Evolutionary conservation across 2,113 vertebrate species (phyloP), one percentile per base, ranked within the genome.

Genomic region (Lophotis ruficrista): DNA sequence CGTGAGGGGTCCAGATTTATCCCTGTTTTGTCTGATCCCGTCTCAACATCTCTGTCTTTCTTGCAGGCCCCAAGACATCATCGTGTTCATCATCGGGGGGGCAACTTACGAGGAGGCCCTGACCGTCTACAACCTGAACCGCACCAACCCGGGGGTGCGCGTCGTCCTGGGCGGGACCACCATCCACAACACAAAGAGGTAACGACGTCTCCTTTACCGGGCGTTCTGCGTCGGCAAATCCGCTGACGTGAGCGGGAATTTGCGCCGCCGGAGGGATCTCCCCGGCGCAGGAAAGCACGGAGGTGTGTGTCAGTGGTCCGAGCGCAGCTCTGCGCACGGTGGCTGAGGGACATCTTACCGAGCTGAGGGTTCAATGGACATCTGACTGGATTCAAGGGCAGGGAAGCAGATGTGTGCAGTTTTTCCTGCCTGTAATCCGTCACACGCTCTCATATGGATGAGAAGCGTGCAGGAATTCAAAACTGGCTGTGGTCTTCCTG

Each of bases 141-240:
- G 99, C 25, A 98, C 94, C 94, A 99, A 98, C 37, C 98, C 99
- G 0, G 99, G 99, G 1, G 99, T 99, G 45, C 98, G 99, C 14
- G 97, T 99, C 5, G 99, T 99, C 6, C 98, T 99, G 33, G 99
- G 99, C 0, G 99, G 99, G 8, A 99, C 98, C 87, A 98, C 97
- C 3, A 98, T 99, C 69, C 99, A 99, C 97, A 99, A 99, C 97
- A 99, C 99, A 0, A 98, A 97, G 94, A 99, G 99, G 99, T 99
- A 95, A 90, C 48, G 3, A 2, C 35, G 0, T 4, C 1, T 9
- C 9, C 15, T 33, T 5, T 5, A 0, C 16, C 19, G 30, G 6
- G 8, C 9, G 0, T 5, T 7, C 66, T 21, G 41, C 1, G 9
- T 28, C 10, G 8, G 12, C 2, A 1, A 16, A 38, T 15, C 22